Base-by-base conservation (phyloP, 2,797 vertebrate genomes). In the Betta splendens region DNA sequence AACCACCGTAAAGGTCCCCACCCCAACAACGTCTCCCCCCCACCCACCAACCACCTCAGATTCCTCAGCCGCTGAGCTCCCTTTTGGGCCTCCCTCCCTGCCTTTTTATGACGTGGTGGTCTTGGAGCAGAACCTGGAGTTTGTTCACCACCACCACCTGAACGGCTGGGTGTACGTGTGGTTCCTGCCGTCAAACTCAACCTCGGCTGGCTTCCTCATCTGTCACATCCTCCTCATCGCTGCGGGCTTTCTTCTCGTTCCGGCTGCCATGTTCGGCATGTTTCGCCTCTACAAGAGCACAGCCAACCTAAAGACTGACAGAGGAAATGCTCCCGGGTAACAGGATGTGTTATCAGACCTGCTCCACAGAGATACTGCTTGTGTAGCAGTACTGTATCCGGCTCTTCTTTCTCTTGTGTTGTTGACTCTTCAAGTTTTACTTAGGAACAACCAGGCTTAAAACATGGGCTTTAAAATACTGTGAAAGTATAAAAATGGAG, bases 111-210 rank as follows among this genome's bases (percentile, higher is more conserved):
- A 71, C 12, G 49, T 64, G 9, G 21, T 94, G 23, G 83, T 92
- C 18, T 9, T 91, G 4, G 81, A 81, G 32, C 57, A 85, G 3
- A 62, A 85, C 1, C 77, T 79, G 1, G 75, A 88, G 16, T 92
- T 85, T 38, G 77, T 93, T 39, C 91, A 93, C 71, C 84, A 92
- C 70, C 91, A 69, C 65, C 16, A n/a, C 15, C 62, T 68, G 23
- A 75, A 68, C 0, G 69, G 80, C 60, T 85, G 85, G 90, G 88
- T 91, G 40, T 92, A 84, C 2, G 75, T 93, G 60, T 93, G 92
- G 92, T 87, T 77, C 56, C 72, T 92, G 56, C 86, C 89, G 2
- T 81, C 82, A 0, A 51, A 75, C 23, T 47, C 48, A 0, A 5
- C 48, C 16, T 62, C 70, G 43, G 13, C 59, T 4, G 77, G 75